Evolutionary conservation across 2,113 vertebrate species (phyloP).

Genomic region (Thermophis baileyi): DNA sequence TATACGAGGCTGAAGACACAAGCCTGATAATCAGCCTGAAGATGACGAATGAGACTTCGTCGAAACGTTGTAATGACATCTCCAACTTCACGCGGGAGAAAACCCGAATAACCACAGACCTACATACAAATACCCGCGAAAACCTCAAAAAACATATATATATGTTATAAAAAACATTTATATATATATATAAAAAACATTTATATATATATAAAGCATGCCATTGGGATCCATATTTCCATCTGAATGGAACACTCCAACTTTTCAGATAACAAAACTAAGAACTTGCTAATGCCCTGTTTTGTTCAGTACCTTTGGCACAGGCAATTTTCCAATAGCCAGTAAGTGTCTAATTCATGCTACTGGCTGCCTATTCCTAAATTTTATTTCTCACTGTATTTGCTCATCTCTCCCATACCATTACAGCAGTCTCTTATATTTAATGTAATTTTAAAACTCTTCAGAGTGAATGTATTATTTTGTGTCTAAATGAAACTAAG

Average conservation of each 20-base stretch:
- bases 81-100: too few species aligned
- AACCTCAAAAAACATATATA: too few species aligned
- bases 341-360: neutral
- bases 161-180: too few species aligned
- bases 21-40: too few species aligned
- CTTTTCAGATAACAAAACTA: conserved; percentile 48
- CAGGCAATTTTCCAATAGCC: conserved; percentile 12
- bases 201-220: too few species aligned
- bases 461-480: neutral
- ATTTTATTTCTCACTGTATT: conserved; percentile 2
- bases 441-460: neutral
- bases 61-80: too few species aligned
- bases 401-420: neutral
- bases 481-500: neutral
- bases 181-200: too few species aligned
- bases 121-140: too few species aligned
- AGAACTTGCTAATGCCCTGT: neutral
- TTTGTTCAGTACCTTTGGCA: neutral
- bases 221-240: conserved; percentile 24
- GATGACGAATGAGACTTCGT: too few species aligned
- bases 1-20: too few species aligned
- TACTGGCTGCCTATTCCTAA: neutral
- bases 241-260: conserved; percentile 37
- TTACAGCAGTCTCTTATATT: accelerated
- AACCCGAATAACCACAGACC: too few species aligned